phyloP scores from a whole-genome alignment of 2,113 vertebrate species.

The Cairina moschata region DNA sequence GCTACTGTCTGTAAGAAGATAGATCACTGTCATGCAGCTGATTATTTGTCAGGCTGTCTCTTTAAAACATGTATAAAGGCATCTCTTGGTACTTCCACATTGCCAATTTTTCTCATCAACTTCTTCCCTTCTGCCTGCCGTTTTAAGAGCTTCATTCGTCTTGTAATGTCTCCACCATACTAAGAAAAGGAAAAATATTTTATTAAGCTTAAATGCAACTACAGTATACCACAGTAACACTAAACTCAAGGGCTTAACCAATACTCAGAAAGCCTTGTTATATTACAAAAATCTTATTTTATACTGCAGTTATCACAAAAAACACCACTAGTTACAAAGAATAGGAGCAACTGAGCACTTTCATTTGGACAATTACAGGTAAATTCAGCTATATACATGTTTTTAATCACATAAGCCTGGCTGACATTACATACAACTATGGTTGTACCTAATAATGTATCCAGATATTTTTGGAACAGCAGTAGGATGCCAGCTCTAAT shows the following conservation, averaged over 20 bases:
- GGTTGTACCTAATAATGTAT: background rate
- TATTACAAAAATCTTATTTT: background rate
- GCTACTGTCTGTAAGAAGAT: background rate
- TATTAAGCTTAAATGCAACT: background rate
- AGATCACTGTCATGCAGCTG: too few relatives aligned
- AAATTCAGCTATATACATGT: background rate
- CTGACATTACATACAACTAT: background rate
- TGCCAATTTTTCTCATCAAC: constrained; percentile 92
- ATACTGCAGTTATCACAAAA: background rate
- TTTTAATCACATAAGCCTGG: background rate
- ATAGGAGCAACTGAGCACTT: background rate
- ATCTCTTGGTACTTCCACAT: constrained; percentile 92
- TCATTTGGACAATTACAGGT: background rate
- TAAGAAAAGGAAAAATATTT: constrained; percentile 43
- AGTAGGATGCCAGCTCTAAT: background rate
- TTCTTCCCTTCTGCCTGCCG: constrained; percentile 95
- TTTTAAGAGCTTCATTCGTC: constrained; percentile 97
- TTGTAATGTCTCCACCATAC: constrained; percentile 96
- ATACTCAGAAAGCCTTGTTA: background rate
- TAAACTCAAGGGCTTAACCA: background rate
- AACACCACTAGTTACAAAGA: background rate
- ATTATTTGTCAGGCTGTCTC: constrained; percentile 75
- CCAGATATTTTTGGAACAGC: background rate
- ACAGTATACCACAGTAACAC: background rate
- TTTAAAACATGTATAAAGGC: constrained; percentile 92